Conservation (phyloP, 2,113 vertebrate genomes). For the Semicossyphus pulcher region DNA sequence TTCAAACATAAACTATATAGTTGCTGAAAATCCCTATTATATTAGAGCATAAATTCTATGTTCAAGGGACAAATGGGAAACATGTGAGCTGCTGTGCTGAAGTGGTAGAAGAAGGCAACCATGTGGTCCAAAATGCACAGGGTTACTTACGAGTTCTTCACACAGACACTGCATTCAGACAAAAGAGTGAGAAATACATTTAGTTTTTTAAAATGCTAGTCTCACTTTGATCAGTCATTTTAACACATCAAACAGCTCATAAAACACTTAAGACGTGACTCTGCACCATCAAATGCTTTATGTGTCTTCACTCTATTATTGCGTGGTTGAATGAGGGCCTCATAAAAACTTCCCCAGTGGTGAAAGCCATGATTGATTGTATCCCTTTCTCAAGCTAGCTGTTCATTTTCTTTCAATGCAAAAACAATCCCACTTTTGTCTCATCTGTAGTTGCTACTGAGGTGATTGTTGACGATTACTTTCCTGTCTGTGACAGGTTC, state of each 20-base stretch:
- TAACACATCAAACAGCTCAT: neutral
- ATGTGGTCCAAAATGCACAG: too few species aligned
- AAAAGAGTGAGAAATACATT: too few species aligned
- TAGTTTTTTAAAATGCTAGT: too few species aligned
- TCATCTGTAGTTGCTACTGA: conserved; percentile 18
- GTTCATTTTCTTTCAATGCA: conserved; percentile 16
- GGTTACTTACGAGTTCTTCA: too few species aligned
- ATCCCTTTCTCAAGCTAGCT: conserved; percentile 24
- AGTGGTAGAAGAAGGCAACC: conserved; percentile 1
- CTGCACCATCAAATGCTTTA: neutral
- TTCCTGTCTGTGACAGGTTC: conserved; percentile 43
- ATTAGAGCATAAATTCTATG: conserved; percentile 27
- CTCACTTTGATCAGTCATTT: too few species aligned
- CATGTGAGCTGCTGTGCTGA: conserved; percentile 27
- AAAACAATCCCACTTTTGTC: conserved; percentile 62
- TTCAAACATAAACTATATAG: too few species aligned
- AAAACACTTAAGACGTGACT: neutral
- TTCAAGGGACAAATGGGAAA: conserved; percentile 26
- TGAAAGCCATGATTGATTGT: conserved; percentile 57
- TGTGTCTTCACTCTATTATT: conserved; percentile 18
- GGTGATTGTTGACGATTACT: conserved; percentile 32
- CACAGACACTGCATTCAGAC: too few species aligned
- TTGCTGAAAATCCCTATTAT: conserved; percentile 28
- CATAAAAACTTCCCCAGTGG: conserved; percentile 6
- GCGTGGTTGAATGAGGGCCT: conserved; percentile 1